Conservation (phyloP, 1,140 invertebrate genomes). For the Apis dorsata region DNA sequence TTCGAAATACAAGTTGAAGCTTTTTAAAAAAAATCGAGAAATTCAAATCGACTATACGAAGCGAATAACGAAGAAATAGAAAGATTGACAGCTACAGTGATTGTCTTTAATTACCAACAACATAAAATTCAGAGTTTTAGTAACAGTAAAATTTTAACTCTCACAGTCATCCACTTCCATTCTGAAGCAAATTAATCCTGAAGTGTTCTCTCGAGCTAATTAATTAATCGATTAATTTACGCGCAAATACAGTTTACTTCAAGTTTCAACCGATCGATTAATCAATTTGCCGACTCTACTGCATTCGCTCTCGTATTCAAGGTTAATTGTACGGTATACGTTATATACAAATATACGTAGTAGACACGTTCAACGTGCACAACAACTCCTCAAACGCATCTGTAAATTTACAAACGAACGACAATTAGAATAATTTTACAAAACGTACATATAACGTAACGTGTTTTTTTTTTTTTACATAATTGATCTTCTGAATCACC, state of each 20-base stretch:
- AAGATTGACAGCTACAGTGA: background rate
- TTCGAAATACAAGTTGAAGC: no score
- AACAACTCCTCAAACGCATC: no score
- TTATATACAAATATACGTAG: no score
- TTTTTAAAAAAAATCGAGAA: no score
- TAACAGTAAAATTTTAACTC: background rate
- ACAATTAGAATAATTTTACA: no score
- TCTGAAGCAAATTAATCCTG: constrained; percentile 2
- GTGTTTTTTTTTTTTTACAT: no score
- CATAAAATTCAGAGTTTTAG: background rate
- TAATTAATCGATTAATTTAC: constrained; percentile 44
- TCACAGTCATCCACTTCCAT: background rate
- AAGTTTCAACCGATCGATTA: constrained; percentile 30
- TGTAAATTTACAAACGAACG: no score
- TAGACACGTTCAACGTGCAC: no score
- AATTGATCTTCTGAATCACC: no score
- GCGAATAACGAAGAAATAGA: no score
- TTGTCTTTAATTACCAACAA: background rate
- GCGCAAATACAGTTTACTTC: background rate
- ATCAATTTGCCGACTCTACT: constrained; percentile 4
- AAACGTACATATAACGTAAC: no score
- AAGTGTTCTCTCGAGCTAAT: constrained; percentile 1
- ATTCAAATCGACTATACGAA: no score
- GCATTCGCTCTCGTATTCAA: background rate
- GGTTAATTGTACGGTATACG: constrained; percentile 12